Evolutionary conservation across 2,888 invertebrate genomes (phyloP), one percentile per base, ranked within the genome.

Genomic region (Dione vanillae): DNA sequence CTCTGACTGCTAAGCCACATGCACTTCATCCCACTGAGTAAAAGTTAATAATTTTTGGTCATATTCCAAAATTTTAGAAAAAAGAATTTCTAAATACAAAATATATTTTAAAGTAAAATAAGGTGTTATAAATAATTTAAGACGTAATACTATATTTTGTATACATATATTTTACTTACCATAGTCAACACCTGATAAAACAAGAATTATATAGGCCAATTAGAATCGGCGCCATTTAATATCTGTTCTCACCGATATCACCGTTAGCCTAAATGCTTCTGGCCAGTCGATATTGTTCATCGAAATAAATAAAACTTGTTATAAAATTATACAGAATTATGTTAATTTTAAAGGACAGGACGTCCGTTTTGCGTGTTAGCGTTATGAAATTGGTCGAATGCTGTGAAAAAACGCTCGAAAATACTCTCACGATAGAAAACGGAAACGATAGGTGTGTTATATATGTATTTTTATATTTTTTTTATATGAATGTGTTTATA

Each of bases 301-400:
- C 67, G 65, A 75, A 72, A 70, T 69, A 65, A 51, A n/a, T 69
- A 73, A 67, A 78, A 78, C 74, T 70, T 64, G 75, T 73, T 74
- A 76, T 78, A 78, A 80, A 82, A 78, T 78, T 76, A 79, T 76
- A 73, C 73, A 72, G 73, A 75, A 79, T 82, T 87, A 90, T 90
- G 87, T 76, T 84, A 87, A 89, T 87, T 75, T 77, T 74, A 79
- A 80, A 83, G 85, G 81, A 81, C 85, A 88, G 89, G 90, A 91
- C 84, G 82, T 91, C 90, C 90, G 90, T 80, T 82, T 59, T 12
- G 64, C 45, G 56, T 67, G 71, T 67, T 75, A 73, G 74, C 69
- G 71, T 73, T 76, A 72, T 71, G 75, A 74, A 75, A 74, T 72
- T 65, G 71, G 69, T 70, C 71, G 74, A 68, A 66, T 72, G 65